A percentile compares a stretch with the other conserved stretches of the same genome.
Conservation (phyloP, 2,888 invertebrate genomes). For the Electrophaes corylata region DNA sequence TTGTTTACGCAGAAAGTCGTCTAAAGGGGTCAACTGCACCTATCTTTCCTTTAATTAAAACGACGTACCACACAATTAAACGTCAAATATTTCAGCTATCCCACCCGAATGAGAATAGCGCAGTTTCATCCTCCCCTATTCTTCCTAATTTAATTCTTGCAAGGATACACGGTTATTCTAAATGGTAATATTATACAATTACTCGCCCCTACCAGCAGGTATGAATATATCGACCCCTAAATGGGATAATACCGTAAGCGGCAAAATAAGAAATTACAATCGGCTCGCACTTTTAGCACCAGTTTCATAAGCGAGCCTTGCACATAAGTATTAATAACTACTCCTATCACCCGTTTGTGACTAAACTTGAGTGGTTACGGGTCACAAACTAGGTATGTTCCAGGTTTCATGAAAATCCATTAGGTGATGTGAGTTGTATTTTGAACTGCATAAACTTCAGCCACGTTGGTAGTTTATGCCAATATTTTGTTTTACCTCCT, state of each 20-base stretch:
- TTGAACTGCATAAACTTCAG: too few relatives aligned
- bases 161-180: conserved; percentile 38
- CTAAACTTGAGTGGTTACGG: too few relatives aligned
- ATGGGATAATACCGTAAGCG: conserved; percentile 27
- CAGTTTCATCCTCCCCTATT: conserved; percentile 39
- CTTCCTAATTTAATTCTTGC: conserved; percentile 42
- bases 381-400: too few relatives aligned
- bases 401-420: too few relatives aligned
- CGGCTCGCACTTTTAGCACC: not conserved
- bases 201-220: conserved; percentile 37
- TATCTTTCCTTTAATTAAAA: conserved; percentile 26
- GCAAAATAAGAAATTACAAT: conserved; percentile 24
- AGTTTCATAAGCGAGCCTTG: not conserved
- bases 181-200: conserved; percentile 47
- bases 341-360: too few relatives aligned
- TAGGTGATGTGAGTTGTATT: too few relatives aligned
- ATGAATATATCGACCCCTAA: conserved; percentile 32
- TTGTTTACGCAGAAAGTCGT: not conserved
- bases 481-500: too few relatives aligned
- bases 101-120: conserved; percentile 36
- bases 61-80: conserved; percentile 31
- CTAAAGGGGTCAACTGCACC: conserved; percentile 18
- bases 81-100: conserved; percentile 43
- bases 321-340: not conserved
- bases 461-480: too few relatives aligned